Conservation (phyloP, 2,113 vertebrate species). For the Mesoclemmys tuberculata region DNA sequence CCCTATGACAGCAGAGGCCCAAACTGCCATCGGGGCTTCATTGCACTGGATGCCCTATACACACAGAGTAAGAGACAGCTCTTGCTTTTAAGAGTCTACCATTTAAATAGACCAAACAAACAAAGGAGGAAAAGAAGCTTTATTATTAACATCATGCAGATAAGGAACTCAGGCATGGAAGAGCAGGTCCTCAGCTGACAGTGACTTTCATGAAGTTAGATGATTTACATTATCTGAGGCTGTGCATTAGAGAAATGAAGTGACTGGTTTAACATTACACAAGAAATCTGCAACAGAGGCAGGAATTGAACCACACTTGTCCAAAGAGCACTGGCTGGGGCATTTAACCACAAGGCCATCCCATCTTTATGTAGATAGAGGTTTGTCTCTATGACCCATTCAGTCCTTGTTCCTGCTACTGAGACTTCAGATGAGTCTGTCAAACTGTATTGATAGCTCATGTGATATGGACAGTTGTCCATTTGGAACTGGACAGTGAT, state of each 20-base stretch:
- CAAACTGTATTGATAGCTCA: not conserved
- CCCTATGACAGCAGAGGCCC: not conserved
- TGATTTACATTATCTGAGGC: not conserved
- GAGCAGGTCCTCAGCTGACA: not conserved
- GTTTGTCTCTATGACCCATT: not conserved
- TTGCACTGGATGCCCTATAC: rapidly evolving
- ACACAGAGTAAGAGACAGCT: not conserved
- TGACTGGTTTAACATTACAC: not conserved
- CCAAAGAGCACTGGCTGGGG: not conserved
- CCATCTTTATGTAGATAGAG: not conserved
- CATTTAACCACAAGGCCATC: not conserved
- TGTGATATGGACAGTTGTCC: too few species aligned
- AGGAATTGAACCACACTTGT: not conserved
- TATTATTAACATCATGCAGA: not conserved
- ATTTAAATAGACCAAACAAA: not conserved
- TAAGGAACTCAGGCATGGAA: rapidly evolving
- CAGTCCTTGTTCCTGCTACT: not conserved
- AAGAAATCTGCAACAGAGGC: not conserved
- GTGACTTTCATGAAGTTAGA: not conserved
- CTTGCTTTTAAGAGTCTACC: not conserved
- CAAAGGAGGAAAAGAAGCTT: not conserved
- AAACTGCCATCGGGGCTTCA: not conserved
- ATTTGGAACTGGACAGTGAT: too few species aligned
- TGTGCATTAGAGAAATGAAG: not conserved
- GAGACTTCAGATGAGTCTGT: not conserved